Conservation (phyloP, 2,888 invertebrate genomes). For the Acrobasis consociella region DNA sequence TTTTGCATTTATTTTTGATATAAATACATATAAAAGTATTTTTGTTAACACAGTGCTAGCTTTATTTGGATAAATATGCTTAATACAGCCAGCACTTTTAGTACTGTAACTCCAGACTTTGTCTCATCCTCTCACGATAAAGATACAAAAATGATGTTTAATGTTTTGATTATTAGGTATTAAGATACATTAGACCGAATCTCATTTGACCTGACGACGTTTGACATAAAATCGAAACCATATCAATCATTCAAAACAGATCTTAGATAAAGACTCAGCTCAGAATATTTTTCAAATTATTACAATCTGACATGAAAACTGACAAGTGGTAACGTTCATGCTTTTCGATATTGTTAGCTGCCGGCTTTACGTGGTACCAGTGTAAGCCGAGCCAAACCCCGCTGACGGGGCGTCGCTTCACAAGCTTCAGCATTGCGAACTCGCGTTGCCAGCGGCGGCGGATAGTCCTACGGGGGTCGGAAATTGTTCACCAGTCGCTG, state of each 20-base stretch:
- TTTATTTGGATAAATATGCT: too few species aligned
- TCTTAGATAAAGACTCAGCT: neutral
- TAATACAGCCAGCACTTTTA: too few species aligned
- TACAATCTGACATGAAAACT: conserved; percentile 40
- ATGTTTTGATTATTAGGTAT: too few species aligned
- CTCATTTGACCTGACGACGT: neutral
- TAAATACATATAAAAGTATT: too few species aligned
- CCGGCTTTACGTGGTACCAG: conserved; percentile 68
- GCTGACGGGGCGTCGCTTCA: conserved; percentile 60
- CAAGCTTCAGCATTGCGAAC: conserved; percentile 52
- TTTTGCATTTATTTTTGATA: too few species aligned
- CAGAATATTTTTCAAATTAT: neutral
- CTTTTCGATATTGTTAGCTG: conserved; percentile 62
- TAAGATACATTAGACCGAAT: too few species aligned
- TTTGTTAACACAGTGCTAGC: too few species aligned
- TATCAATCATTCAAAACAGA: neutral
- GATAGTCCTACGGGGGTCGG: neutral
- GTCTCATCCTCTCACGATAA: too few species aligned
- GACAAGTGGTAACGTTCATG: conserved; percentile 59
- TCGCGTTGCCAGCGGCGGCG: conserved; percentile 32
- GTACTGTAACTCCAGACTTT: too few species aligned
- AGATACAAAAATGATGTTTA: too few species aligned
- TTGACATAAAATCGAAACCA: neutral
- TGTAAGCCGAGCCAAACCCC: conserved; percentile 64
- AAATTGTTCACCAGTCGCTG: conserved; percentile 11